phyloP scores from a whole-genome alignment of 2,888 invertebrate species.

The Gryllus longicercus region DNA sequence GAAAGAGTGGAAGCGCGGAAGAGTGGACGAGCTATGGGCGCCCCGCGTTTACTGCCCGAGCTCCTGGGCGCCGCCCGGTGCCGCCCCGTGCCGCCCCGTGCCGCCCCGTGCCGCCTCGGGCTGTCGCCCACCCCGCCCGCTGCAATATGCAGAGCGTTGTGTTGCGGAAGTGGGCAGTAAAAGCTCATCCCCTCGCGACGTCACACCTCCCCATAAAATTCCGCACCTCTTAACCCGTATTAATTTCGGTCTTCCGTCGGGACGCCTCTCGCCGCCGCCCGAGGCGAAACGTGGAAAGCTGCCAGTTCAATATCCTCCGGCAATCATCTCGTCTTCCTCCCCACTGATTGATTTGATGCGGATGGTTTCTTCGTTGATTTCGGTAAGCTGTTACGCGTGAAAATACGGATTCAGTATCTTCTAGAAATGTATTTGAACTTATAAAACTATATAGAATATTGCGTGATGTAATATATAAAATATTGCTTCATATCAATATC shows the following conservation, averaged over 20 bases:
- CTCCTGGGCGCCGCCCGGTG: background rate
- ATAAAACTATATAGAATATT: too few species aligned
- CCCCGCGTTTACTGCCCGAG: background rate
- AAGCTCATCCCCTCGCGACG: background rate
- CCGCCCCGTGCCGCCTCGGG: background rate
- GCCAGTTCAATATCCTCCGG: too few species aligned
- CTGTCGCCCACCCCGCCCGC: background rate
- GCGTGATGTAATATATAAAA: too few species aligned
- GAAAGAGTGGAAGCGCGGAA: too few species aligned
- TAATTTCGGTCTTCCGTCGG: background rate
- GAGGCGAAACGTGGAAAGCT: background rate
- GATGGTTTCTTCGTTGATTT: too few species aligned
- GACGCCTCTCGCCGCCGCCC: background rate
- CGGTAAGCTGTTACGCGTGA: too few species aligned
- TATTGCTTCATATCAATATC: too few species aligned
- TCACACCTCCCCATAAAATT: slow-evolving; percentile 1
- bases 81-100: background rate
- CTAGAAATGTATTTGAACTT: too few species aligned
- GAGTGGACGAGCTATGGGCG: background rate
- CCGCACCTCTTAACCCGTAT: slow-evolving; percentile 9
- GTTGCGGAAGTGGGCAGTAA: background rate
- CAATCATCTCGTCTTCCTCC: too few species aligned
- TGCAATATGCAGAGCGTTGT: background rate
- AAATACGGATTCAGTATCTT: too few species aligned
- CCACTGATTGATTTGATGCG: too few species aligned